A percentile compares a stretch with the other conserved stretches of the same genome.
Conservation (phyloP, 2,113 vertebrate species). For the Thymallus thymallus region DNA sequence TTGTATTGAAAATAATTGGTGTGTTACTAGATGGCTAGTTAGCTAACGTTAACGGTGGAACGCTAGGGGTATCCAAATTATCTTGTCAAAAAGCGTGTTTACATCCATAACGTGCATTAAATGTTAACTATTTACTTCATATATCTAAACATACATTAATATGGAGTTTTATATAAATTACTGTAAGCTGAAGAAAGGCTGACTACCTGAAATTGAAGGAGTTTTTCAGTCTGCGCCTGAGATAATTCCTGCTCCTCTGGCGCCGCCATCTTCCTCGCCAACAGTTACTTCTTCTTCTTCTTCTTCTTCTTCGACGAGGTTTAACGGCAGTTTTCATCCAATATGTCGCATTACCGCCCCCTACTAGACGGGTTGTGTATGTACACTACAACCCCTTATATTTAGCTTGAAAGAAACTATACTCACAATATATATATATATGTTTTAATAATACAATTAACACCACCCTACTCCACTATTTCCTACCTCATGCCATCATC, state of each 20-base stretch:
- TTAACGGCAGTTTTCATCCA: too few species aligned
- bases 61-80: conserved; percentile 46
- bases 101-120: background rate
- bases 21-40: background rate
- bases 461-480: too few species aligned
- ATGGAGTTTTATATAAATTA: background rate
- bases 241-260: conserved; percentile 98
- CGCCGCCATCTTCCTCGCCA: conserved; percentile 97
- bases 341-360: too few species aligned
- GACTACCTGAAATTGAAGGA: conserved; percentile 96
- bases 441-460: too few species aligned
- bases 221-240: conserved; percentile 98
- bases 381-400: too few species aligned
- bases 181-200: background rate
- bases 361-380: too few species aligned
- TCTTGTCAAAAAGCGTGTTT: conserved; percentile 41
- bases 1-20: background rate
- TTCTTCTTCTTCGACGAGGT: too few species aligned
- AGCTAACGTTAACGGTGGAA: background rate
- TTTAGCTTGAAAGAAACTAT: too few species aligned
- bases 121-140: background rate
- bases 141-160: background rate
- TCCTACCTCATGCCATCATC: too few species aligned
- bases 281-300: conserved; percentile 51
- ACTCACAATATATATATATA: too few species aligned